phyloP scores from a whole-genome alignment of 2,888 invertebrate genomes.

The Heteromyza rotundicornis region DNA sequence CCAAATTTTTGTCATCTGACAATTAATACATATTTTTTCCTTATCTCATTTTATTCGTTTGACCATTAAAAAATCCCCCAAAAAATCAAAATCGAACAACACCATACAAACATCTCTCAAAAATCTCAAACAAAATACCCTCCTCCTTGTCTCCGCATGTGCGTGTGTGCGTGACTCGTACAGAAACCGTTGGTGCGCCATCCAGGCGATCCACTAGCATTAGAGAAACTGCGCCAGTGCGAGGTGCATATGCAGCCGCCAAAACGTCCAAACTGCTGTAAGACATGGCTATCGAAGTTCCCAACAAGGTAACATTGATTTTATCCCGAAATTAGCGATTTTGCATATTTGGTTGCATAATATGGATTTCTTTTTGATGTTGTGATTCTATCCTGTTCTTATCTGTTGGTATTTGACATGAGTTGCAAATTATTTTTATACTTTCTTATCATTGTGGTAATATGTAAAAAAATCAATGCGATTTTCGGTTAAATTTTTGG shows the following conservation, averaged over 20 bases:
- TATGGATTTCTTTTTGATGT: constrained; percentile 63
- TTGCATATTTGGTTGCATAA: constrained; percentile 30
- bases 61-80: constrained; percentile 44
- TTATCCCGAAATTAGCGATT: constrained; percentile 8
- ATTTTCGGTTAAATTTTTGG: not conserved
- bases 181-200: constrained; percentile 89
- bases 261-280: constrained; percentile 84
- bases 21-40: constrained; percentile 53
- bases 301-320: constrained; percentile 72
- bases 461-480: not conserved
- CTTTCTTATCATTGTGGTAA: constrained; percentile 1
- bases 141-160: not conserved
- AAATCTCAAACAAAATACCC: not conserved
- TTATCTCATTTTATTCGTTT: constrained; percentile 48
- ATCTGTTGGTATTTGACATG: constrained; percentile 1
- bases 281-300: constrained; percentile 93
- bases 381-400: constrained; percentile 49
- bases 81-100: constrained; percentile 30
- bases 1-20: constrained; percentile 47
- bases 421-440: no score
- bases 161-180: constrained; percentile 6
- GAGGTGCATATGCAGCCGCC: constrained; percentile 88
- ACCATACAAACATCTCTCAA: constrained; percentile 32
- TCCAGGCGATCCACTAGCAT: constrained; percentile 77
- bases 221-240: constrained; percentile 86